phyloP scores from a whole-genome alignment of 2,113 vertebrate genomes.

The Sylvia atricapilla region DNA sequence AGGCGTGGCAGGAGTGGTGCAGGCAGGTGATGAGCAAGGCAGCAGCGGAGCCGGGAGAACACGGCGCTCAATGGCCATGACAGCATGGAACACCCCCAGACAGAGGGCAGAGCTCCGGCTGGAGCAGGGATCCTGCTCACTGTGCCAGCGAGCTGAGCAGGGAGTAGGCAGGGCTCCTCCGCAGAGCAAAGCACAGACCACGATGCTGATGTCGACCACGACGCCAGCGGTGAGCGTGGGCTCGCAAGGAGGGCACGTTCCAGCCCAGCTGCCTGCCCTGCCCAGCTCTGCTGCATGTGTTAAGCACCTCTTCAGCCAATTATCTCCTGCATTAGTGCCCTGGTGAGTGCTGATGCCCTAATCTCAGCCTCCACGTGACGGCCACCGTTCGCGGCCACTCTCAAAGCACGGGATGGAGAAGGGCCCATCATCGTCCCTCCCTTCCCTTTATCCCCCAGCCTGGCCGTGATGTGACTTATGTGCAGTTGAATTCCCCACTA shows the following conservation, averaged over 20 bases:
- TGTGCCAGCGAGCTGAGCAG: background rate
- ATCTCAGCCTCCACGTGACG: background rate
- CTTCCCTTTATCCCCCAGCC: background rate
- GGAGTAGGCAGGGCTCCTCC: background rate
- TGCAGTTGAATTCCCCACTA: background rate
- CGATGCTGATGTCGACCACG: fast-evolving
- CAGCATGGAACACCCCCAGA: background rate
- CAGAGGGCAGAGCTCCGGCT: background rate
- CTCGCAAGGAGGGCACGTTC: background rate
- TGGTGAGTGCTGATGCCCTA: background rate
- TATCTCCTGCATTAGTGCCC: background rate
- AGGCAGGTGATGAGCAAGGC: background rate
- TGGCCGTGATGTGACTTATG: fast-evolving
- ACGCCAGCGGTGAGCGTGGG: background rate
- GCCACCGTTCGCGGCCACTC: fast-evolving
- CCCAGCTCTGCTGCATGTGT: background rate
- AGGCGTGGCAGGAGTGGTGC: fast-evolving
- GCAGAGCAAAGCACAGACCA: background rate
- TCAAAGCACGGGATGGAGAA: background rate
- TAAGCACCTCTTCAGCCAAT: background rate
- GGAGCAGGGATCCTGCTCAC: background rate
- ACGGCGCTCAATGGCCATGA: fast-evolving
- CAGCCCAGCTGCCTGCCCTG: background rate
- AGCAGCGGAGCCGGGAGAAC: background rate
- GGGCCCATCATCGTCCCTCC: background rate